Conservation (phyloP, 2,797 vertebrate species). For the Perdix hodgsoniae region DNA sequence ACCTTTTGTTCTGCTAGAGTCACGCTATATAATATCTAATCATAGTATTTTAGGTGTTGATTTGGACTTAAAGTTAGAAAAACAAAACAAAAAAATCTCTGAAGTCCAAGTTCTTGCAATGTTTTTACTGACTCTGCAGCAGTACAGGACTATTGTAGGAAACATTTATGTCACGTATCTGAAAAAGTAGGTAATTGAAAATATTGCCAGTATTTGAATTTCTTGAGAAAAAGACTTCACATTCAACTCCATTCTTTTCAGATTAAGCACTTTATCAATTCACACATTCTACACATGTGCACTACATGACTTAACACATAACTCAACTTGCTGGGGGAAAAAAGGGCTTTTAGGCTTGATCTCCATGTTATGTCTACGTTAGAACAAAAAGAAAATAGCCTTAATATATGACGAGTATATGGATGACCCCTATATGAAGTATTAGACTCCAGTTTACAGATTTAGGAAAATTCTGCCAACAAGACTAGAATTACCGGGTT, state of each 20-base stretch:
- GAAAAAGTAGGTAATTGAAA: not conserved
- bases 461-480: not conserved
- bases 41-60: not conserved
- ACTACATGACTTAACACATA: not conserved
- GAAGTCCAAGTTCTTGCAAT: not conserved
- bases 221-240: not conserved
- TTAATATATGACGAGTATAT: not conserved
- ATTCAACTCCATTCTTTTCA: not conserved
- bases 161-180: not conserved
- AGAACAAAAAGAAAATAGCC: not conserved
- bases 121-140: not conserved
- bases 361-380: not conserved
- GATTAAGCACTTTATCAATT: not conserved
- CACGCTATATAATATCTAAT: too few species aligned
- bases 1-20: not conserved
- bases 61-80: not conserved
- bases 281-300: rapidly evolving
- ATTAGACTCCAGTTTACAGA: not conserved
- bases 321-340: not conserved
- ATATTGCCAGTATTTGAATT: not conserved
- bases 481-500: not conserved
- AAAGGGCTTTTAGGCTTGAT: not conserved
- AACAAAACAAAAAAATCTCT: not conserved
- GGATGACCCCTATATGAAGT: not conserved
- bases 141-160: not conserved